phyloP scores from a whole-genome alignment of 2,888 invertebrate genomes.

The Eudemis profundana region DNA sequence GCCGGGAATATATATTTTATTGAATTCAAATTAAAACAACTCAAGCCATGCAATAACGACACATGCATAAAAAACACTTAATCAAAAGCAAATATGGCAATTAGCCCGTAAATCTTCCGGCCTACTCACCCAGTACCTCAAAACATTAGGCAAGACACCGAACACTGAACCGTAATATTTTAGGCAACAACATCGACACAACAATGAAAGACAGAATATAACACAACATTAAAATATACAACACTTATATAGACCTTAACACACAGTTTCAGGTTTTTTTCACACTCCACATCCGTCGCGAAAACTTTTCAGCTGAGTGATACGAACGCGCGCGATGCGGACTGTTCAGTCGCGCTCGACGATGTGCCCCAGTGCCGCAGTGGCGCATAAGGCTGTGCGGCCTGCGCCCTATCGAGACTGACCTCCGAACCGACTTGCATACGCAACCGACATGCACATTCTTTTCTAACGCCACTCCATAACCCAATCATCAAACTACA shows the following conservation, averaged over 20 bases:
- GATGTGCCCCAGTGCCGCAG: constrained; percentile 36
- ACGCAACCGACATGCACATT: background rate
- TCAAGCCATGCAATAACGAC: background rate
- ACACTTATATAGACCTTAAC: constrained; percentile 24
- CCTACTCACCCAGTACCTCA: constrained; percentile 31
- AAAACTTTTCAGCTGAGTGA: constrained; percentile 44
- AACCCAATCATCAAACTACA: background rate
- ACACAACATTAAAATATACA: constrained; percentile 32
- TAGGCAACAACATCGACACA: constrained; percentile 44
- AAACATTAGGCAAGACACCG: constrained; percentile 21
- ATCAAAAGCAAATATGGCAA: background rate
- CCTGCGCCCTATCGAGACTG: constrained; percentile 23
- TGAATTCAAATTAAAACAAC: background rate
- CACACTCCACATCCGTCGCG: constrained; percentile 41
- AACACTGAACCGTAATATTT: constrained; percentile 28
- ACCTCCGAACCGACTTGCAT: constrained; percentile 23
- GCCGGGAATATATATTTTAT: no score
- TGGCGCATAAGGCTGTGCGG: constrained; percentile 40
- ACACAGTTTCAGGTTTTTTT: constrained; percentile 24
- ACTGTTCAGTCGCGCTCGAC: constrained; percentile 18
- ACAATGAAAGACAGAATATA: constrained; percentile 33
- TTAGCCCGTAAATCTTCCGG: background rate
- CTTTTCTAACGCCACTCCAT: background rate
- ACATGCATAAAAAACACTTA: background rate
- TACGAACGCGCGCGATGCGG: constrained; percentile 2